Base-by-base conservation (phyloP, 2,113 vertebrate genomes). In the Stegostoma tigrinum region DNA sequence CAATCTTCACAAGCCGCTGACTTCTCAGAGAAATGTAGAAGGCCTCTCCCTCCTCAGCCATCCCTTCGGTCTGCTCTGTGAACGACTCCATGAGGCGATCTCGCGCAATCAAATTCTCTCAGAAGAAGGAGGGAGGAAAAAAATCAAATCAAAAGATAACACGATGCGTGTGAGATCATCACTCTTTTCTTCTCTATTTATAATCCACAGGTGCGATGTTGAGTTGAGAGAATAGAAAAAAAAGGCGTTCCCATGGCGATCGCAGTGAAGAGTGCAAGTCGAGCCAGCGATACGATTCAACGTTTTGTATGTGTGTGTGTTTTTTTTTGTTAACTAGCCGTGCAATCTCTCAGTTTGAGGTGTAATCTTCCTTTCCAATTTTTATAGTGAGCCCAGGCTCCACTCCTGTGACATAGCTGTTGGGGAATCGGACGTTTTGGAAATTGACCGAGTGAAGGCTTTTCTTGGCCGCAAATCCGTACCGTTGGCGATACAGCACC, bases 381-480 rank as follows among this genome's bases (percentile, higher is more conserved):
- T 98, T 98, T 98, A 99, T 98, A 97, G 98, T 99, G 97, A 99
- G 98, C 97, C 98, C 99, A 96, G 98, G 98, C 96, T 99, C 98
- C 96, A 98, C 98, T 30, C 97, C 98, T 83, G 97, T 97, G 34
- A 98, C 98, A 96, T 97, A 97, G 98, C 98, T 97, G 97, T 97
- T 98, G 96, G 98, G 97, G 97, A 98, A 98, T 96, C 98, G 98
- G 97, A 98, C 98, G 97, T 98, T 98, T 99, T 99, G 98, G 98
- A 99, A 99, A 98, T 99, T 98, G 98, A 99, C 98, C 97, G 99
- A 98, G 97, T 98, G 98, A 97, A 99, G 98, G 96, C 98, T 99
- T 98, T 99, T 99, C 98, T 99, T 99, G 98, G 98, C 97, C 96
- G 98, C 98, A 98, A 99, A 98, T 98, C 98, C 98, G 98, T 98